Evolutionary conservation across 2,888 invertebrate genomes (phyloP), one percentile per base, ranked within the genome.

Genomic region (Thereva nobilitata): DNA sequence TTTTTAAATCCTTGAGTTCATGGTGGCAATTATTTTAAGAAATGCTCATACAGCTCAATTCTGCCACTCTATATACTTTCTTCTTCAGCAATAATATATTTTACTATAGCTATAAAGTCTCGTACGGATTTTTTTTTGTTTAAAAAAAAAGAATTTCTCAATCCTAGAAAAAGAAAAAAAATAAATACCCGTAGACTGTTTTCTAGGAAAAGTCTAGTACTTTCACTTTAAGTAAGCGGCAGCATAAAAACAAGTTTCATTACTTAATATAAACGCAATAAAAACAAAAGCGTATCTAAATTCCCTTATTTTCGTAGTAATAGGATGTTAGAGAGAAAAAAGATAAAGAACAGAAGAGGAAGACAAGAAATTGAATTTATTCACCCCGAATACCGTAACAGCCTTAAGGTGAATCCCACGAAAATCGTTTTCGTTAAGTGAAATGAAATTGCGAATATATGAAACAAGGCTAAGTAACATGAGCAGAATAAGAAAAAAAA

Each of bases 361-460:
- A 23, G 45, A 40, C 49, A 50, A 49, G 61, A 61, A 61, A 61
- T 61, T 61, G 61, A 61, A 61, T 61, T 61, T 50, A 50, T 38
- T 50, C 53, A 37, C n/a, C 37, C 6, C 40, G 53, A 53, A 53
- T 53, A 40, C 53, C 40, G 53, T 53, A 53, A 53, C 53, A 53
- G 61, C 61, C 61, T 61, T 50, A 61, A 61, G 61, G 61, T 61
- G 61, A 41, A 61, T 61, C 50, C 57, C 41, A 50, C 40, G 50
- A 61, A 50, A 61, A 61, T 61, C 61, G 50, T 61, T 61, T 61
- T 61, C 50, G 61, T 61, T 61, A 61, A 61, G 61, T 61, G 61
- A 61, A 61, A 61, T 61, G 61, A 61, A 61, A 61, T 61, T 61
- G 61, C 61, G 61, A 61, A 50, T 61, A 61, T 61, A 50, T 61